These are phyloP conservation scores for Anneissia japonica DNA, from an alignment of 35 echinoderm and acorn worm genomes.

Conservation along the genomic window DNA sequence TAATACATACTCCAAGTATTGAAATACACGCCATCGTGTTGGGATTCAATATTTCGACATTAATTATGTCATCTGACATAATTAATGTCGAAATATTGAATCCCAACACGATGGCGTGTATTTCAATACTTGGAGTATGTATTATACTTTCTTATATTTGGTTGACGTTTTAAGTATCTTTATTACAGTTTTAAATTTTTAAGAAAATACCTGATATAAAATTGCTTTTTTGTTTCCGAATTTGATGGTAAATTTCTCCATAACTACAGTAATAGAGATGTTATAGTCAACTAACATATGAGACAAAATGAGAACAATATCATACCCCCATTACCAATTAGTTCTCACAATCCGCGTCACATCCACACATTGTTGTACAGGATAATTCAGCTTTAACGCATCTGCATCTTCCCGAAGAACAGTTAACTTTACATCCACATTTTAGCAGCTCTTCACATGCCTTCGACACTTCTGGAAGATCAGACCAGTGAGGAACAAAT, in stretches of 20 bases:
- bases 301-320: background rate
- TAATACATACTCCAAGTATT: too few species aligned
- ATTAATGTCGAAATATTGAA: too few species aligned
- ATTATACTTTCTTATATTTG: too few species aligned
- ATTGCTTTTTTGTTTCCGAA: too few species aligned
- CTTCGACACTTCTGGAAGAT: background rate
- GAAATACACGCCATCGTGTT: too few species aligned
- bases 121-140: too few species aligned
- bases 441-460: background rate
- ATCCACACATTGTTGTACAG: conserved; percentile 1
- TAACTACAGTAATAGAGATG: too few species aligned
- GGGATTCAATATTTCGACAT: too few species aligned
- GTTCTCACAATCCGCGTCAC: conserved; percentile 1
- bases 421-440: background rate
- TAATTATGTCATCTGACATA: too few species aligned
- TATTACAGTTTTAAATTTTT: background rate
- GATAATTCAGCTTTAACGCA: conserved; percentile 1
- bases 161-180: background rate
- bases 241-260: too few species aligned
- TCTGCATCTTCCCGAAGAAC: background rate
- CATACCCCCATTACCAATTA: background rate
- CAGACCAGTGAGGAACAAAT: conserved; percentile 1
- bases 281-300: background rate
- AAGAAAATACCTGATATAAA: too few species aligned
- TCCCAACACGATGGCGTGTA: too few species aligned